Conservation (phyloP, 2,797 vertebrate genomes). For the Otolemur crassicaudatus region DNA sequence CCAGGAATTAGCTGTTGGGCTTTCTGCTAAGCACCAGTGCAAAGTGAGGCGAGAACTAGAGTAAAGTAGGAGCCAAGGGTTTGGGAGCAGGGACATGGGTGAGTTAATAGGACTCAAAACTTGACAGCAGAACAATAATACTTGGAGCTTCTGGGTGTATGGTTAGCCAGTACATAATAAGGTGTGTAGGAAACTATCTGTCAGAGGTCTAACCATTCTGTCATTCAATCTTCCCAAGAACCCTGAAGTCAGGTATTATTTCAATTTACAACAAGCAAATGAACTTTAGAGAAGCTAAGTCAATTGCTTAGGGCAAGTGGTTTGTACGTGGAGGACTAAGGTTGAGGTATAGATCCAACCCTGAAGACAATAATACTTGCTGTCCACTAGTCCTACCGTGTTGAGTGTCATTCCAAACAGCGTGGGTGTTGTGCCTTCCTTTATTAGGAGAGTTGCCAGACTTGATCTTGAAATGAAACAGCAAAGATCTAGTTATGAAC, state of each 20-base stretch:
- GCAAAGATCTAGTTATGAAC: not conserved
- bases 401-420: not conserved
- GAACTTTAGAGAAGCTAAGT: not conserved
- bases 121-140: not conserved
- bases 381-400: not conserved
- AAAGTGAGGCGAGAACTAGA: not conserved
- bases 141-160: not conserved
- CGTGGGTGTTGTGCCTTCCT: not conserved
- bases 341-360: not conserved
- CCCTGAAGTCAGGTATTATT: not conserved
- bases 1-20: not conserved
- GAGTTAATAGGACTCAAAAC: not conserved
- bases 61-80: not conserved
- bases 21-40: not conserved
- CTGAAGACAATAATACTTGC: not conserved
- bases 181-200: not conserved
- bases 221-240: not conserved
- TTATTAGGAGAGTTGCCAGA: not conserved
- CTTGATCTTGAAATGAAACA: not conserved
- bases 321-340: not conserved
- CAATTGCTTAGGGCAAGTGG: not conserved
- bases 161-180: not conserved
- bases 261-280: not conserved
- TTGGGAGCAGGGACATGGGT: not conserved
- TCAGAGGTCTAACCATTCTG: not conserved